A percentile compares a stretch with the other conserved stretches of the same genome.
Evolutionary conservation across 1,140 invertebrate genomes (phyloP).

Genomic region (Drosophila nikananu): DNA sequence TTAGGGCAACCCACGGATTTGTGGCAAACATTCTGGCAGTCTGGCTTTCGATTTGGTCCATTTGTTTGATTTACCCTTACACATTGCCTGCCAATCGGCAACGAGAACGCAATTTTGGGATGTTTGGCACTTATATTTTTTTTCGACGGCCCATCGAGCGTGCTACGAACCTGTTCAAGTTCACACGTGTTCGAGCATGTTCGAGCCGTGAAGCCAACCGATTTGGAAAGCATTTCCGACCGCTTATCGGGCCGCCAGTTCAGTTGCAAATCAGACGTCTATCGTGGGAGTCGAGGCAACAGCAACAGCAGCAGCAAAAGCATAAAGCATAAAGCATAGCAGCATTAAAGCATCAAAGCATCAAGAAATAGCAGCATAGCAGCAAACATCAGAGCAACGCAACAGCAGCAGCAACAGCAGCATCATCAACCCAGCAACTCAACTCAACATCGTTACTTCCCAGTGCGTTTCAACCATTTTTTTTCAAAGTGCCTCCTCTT

Average conservation of each 20-base stretch:
- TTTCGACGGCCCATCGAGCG: background rate
- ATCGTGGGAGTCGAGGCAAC: slow-evolving; percentile 62
- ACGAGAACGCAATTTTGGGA: background rate
- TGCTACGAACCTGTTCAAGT: slow-evolving; percentile 14
- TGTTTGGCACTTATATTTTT: slow-evolving; percentile 15
- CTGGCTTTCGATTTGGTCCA: slow-evolving; percentile 19
- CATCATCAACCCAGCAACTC: background rate
- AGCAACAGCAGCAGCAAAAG: slow-evolving; percentile 33
- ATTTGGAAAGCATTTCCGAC: slow-evolving; percentile 2
- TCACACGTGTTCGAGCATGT: background rate
- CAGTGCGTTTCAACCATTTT: slow-evolving; percentile 1
- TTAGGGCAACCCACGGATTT: slow-evolving; percentile 6
- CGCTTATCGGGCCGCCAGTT: slow-evolving; percentile 23
- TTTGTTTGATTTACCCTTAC: slow-evolving; percentile 29
- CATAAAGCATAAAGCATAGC: slow-evolving; percentile 16
- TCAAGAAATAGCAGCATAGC: slow-evolving; percentile 8
- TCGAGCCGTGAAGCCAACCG: background rate
- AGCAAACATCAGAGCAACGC: slow-evolving; percentile 7
- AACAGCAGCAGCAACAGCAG: slow-evolving; percentile 1
- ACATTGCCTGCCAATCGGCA: slow-evolving; percentile 39
- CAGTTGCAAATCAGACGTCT: slow-evolving; percentile 76
- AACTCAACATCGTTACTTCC: background rate
- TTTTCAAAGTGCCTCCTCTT: slow-evolving; percentile 4
- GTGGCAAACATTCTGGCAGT: slow-evolving; percentile 1
- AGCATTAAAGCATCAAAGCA: slow-evolving; percentile 5